Evolutionary conservation across 2,797 vertebrate genomes (phyloP), one percentile per base, ranked within the genome.

Genomic region (Cirrhinus molitorella): DNA sequence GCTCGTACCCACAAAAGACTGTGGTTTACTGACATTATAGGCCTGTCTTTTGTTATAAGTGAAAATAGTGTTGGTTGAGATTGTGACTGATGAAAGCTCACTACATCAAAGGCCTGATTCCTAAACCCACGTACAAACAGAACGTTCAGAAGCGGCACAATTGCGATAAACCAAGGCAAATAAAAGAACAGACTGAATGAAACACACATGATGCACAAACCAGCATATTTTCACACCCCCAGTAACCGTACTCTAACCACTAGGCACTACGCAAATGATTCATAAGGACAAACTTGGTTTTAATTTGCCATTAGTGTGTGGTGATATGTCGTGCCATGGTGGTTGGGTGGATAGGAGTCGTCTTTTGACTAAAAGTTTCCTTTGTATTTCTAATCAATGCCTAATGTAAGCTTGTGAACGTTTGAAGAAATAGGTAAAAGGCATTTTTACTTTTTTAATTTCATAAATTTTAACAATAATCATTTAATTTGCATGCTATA

Each of bases 161-260:
- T 90, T 74, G 95, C 94, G 3, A 95, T 93, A 89, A 96, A 97
- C 97, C 97, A 98, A 10, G 96, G 96, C 84, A 88, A 98, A 96
- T 81, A 88, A 93, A 0, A 97, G 96, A 83, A 97, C 83, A 66
- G 91, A 90, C 95, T 96, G 88, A 34, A 79, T 16, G 84, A 71
- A 82, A 57, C 63, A 73, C 61, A 25, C 49, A 55, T 83, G 3
- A 70, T 59, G 53, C 13, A 47, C 25, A 83, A 25, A 45, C 16
- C 10, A 43, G n/a, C 31, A 25, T 67, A 25, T 49, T 37, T 55
- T 74, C 28, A 57, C 72, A 40, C 72, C 34, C 21, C 21, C 34
- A 40, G 13, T 53, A 74, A 37, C 21, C 51, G 1, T 37, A 49
- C 16, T 37, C 7, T 57, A 49, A 63, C 70, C 21, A 53, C 77